Evolutionary conservation across 2,113 vertebrate genomes (phyloP).

Genomic region (Sinocyclocheilus grahami): DNA sequence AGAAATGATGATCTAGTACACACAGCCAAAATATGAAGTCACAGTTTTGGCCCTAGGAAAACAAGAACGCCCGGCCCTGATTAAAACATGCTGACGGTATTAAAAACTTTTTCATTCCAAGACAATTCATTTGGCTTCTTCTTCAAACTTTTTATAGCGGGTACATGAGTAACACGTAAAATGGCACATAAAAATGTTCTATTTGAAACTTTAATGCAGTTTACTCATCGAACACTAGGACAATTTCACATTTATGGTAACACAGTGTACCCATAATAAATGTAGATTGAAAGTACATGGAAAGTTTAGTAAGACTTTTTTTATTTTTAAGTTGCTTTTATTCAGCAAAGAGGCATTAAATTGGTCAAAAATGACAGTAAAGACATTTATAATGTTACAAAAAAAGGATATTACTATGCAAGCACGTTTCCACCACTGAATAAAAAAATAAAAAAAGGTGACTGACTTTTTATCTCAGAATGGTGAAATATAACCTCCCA

Average conservation of each 20-base stretch:
- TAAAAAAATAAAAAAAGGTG: no score
- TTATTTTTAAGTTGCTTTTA: background rate
- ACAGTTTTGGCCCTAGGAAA: conserved; percentile 7
- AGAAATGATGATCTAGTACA: background rate
- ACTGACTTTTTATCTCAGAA: no score
- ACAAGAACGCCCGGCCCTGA: conserved; percentile 17
- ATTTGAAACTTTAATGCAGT: background rate
- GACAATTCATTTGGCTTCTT: background rate
- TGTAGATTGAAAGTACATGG: background rate
- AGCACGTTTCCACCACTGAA: no score
- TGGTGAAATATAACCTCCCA: no score
- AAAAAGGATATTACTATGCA: no score
- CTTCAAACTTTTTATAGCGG: background rate
- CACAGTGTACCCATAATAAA: background rate
- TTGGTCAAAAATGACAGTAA: background rate
- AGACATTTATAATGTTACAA: background rate
- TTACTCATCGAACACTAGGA: background rate
- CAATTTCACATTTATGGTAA: background rate
- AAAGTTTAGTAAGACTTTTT: background rate
- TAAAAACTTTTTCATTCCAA: background rate
- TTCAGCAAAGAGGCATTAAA: background rate
- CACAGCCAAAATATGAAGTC: conserved; percentile 24
- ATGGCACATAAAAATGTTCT: background rate
- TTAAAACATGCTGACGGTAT: conserved; percentile 16
- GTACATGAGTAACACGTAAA: background rate